Evolutionary conservation across 2,113 vertebrate genomes (phyloP).

Genomic region (Jaculus jaculus): DNA sequence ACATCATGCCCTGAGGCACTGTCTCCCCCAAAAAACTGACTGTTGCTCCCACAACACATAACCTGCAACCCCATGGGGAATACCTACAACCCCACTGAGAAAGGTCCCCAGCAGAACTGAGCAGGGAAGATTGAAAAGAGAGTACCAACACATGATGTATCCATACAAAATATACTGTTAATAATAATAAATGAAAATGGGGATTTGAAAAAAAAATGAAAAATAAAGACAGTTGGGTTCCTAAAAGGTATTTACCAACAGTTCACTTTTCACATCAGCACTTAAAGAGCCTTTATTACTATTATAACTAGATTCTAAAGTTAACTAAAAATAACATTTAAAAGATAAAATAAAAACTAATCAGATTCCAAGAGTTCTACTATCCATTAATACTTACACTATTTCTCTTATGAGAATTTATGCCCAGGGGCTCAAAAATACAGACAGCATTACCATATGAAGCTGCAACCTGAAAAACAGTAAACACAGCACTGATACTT

Average conservation of each 20-base stretch:
- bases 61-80: no score
- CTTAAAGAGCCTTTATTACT: background rate
- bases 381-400: constrained; percentile 88
- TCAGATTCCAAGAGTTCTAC: constrained; percentile 24
- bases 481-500: constrained; percentile 49
- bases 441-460: constrained; percentile 99
- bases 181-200: no score
- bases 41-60: no score
- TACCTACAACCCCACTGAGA: no score
- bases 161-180: no score
- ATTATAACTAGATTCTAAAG: background rate
- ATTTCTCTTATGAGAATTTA: constrained; percentile 97
- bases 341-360: background rate
- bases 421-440: constrained; percentile 96
- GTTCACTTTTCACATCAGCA: background rate
- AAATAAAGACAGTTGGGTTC: background rate
- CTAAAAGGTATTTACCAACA: background rate
- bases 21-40: no score
- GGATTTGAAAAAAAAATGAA: no score
- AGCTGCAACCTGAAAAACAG: constrained; percentile 94
- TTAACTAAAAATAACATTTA: background rate
- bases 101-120: no score
- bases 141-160: no score
- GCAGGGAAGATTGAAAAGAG: no score
- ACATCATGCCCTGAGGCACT: no score